Percentiles rank a stretch among this genome's conserved stretches.
phyloP scores from a whole-genome alignment of 2,888 invertebrate genomes.

The Spialia ferax region DNA sequence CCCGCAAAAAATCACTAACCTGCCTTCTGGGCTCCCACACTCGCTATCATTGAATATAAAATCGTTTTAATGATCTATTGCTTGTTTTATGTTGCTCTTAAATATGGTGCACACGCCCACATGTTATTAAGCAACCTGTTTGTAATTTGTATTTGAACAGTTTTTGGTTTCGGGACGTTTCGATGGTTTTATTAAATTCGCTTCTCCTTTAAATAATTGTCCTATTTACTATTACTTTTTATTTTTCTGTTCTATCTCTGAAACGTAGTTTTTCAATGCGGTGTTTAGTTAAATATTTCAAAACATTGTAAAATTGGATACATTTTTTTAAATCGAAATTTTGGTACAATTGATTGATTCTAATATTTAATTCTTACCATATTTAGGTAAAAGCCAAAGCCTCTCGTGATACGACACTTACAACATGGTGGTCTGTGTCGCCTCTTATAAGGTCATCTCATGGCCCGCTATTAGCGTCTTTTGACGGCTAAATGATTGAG shows the following conservation, averaged over 20 bases:
- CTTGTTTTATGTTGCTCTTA: conserved; percentile 26
- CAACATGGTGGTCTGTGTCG: background rate
- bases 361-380: background rate
- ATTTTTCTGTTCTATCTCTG: no score
- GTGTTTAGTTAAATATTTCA: no score
- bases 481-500: background rate
- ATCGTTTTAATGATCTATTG: conserved; percentile 40
- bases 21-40: conserved; percentile 64
- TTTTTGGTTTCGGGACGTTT: conserved; percentile 6
- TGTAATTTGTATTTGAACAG: no score
- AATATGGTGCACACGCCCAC: conserved; percentile 34
- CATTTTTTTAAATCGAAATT: background rate
- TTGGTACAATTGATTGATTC: background rate
- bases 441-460: conserved; percentile 1
- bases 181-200: background rate
- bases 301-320: no score
- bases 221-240: no score
- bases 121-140: conserved; percentile 13
- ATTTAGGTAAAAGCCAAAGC: background rate
- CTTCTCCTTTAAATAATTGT: background rate
- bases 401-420: conserved; percentile 5
- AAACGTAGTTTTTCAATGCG: no score
- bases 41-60: conserved; percentile 46
- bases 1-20: conserved; percentile 63
- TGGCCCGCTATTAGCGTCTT: conserved; percentile 17